Base-by-base conservation (phyloP, 1,140 invertebrate species). In the Cylas formicarius region DNA sequence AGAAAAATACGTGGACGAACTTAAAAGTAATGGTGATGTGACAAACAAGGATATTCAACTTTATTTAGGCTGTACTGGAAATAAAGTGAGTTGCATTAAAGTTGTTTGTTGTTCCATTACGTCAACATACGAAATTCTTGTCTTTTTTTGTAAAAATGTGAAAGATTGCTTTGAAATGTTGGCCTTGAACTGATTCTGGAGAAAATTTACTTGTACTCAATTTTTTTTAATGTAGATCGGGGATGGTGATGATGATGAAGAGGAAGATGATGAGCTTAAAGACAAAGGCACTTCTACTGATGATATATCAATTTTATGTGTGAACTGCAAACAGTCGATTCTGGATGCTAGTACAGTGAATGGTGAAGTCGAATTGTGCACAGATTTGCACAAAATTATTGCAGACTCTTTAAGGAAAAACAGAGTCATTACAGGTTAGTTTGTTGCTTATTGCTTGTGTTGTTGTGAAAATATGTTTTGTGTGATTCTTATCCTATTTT, bases 1-100 rank as follows among this genome's bases (percentile, higher is more conserved):
- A 9, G 48, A 62, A 14, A 55, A 57, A 29, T 60, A 62, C 36
- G 56, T 54, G 21, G 50, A 59, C 39, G 44, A 57, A 40, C 21
- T 55, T 17, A 48, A 36, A 41, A 36, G 8, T 8, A 47, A 48
- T 16, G 40, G 21, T 18, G 43, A 56, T 18, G 41, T 39, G 24
- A 48, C 38, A 19, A 47, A 47, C 18, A 60, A 51, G 21, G 50
- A 51, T 46, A 31, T 51, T 3, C 32, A 42, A 13, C 31, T 50
- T 9, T 57, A 49, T 44, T 36, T 54, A 21, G 41, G 41, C 20
- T 53, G 48, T 21, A 50, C 29, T n/a, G 44, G 43, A 23, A 47
- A 41, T 20, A 55, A 45, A 37, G 48, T 55, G 13, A 52, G 22
- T 36, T 20, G 4, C 7, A 19, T 29, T 22, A 11, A n/a, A n/a